Evolutionary conservation across 2,797 vertebrate species (phyloP), one percentile per base, ranked within the genome.

Genomic region (Kryptolebias ocellatus): DNA sequence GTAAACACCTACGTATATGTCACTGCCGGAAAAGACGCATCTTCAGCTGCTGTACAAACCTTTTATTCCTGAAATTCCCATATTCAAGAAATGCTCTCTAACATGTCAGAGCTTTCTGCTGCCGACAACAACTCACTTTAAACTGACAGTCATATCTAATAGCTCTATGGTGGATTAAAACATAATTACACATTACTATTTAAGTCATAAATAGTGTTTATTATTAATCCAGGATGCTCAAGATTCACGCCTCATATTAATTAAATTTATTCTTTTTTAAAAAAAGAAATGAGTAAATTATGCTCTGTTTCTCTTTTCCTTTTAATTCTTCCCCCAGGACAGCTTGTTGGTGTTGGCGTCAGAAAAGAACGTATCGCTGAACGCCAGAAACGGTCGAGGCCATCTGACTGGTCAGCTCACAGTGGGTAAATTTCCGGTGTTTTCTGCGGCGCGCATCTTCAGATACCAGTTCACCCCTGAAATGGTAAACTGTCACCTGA

Each of bases 341-440:
- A 96, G 94, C 83, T 88, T 94, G 81, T 87, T 98, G 94, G 90
- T 96, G 80, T 93, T 98, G 87, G 94, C 95, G 66, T 97, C 96
- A 84, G 95, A 97, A 69, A 96, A 95, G 80, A 98, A 97, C 75
- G 93, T 98, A 76, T 97, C 96, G 53, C 87, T 98, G 90, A 97
- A 97, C 78, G 96, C 96, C 71, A 95, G 96, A 80, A 96, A 98
- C 89, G 83, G 92, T 79, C 92, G 93, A 81, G 96, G 96, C 74
- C 96, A 96, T 72, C 92, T 97, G 87, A 97, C 96, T 54, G 95
- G 96, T 87, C 96, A 96, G 87, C 95, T 98, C 80, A 95, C 95
- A 80, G 94, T 97, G 85, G 96, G 96, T 98, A 90, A 96, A 96
- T 96, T 74, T 60, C 31, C 28, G 12, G 1, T 52, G 24, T 27